Evolutionary conservation across 2,113 vertebrate genomes (phyloP).

Genomic region (Rattus norvegicus): GRCr8 NC_086026.1:22229001-22229500

Average conservation of each 20-base stretch:
- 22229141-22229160: constrained; percentile 91
- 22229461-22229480: not conserved
- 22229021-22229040: constrained; percentile 93
- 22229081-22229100: constrained; percentile 85
- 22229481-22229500: not conserved
- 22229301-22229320: constrained; percentile 90
- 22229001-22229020: constrained; percentile 93
- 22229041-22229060: constrained; percentile 92
- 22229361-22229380: not conserved
- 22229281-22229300: constrained; percentile 89
- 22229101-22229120: constrained; percentile 76
- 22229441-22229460: not conserved
- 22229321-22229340: constrained; percentile 93
- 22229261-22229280: constrained; percentile 88
- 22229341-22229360: constrained; percentile 69
- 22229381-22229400: not conserved
- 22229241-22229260: constrained; percentile 89
- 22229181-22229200: constrained; percentile 85
- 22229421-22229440: not conserved
- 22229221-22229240: constrained; percentile 81
- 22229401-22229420: not conserved
- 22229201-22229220: constrained; percentile 75
- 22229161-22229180: constrained; percentile 90
- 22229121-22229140: constrained; percentile 82
- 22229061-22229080: constrained; percentile 89